These are phyloP conservation scores for Palythoa heliodiscus DNA, from an alignment of 92 coral and sea anemone species.

Conservation along the genomic window DNA sequence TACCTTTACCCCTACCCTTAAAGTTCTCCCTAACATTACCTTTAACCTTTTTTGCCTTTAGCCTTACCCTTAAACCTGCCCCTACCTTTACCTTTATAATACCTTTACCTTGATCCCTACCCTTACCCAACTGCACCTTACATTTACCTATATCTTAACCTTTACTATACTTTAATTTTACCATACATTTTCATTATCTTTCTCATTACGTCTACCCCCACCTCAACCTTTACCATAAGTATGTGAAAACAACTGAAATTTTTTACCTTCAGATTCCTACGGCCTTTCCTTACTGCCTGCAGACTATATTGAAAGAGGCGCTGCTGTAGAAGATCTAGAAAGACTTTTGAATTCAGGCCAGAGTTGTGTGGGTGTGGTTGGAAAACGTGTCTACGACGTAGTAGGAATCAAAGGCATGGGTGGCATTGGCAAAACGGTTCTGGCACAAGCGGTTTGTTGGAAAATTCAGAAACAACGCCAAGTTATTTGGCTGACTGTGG, in stretches of 20 bases:
- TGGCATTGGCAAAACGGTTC: constrained; percentile 70
- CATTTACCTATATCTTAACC: no score
- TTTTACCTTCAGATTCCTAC: constrained; percentile 31
- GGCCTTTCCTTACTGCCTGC: constrained; percentile 62
- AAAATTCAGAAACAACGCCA: constrained; percentile 50
- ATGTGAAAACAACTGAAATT: neutral
- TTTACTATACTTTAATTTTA: no score
- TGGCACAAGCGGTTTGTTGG: constrained; percentile 73
- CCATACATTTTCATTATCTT: no score
- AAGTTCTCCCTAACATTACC: no score
- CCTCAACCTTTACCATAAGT: neutral
- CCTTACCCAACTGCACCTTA: no score
- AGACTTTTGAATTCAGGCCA: constrained; percentile 51
- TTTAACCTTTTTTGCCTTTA: no score
- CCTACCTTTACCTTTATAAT: no score
- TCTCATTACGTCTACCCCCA: no score
- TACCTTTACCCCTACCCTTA: no score
- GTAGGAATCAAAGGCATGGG: constrained; percentile 75
- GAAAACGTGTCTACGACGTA: constrained; percentile 48
- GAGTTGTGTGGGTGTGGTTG: constrained; percentile 65
- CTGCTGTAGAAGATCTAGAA: constrained; percentile 48
- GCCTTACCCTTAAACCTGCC: no score
- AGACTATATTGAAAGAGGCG: constrained; percentile 54
- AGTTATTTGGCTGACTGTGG: constrained; percentile 66
- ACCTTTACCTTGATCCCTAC: no score